These are phyloP conservation scores for Coptodon bakossiorum DNA, from an alignment of 2,113 vertebrate species.

Conservation along the genomic window DNA sequence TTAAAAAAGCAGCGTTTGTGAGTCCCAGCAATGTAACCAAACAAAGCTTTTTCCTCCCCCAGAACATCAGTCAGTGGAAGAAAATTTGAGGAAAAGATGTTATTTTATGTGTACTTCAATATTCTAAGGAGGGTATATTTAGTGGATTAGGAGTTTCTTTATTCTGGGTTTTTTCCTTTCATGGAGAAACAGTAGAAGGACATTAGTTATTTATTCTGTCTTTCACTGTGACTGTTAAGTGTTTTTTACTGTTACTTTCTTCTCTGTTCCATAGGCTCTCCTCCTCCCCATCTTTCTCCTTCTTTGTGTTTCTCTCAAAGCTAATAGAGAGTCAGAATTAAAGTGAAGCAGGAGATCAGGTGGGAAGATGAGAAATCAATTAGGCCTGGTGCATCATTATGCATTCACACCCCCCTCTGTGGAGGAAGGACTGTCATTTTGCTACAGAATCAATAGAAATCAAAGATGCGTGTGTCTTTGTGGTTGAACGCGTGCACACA, in stretches of 20 bases:
- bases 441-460: conserved; percentile 64
- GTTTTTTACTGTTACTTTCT: background rate
- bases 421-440: conserved; percentile 35
- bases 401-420: conserved; percentile 34
- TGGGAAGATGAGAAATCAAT: conserved; percentile 72
- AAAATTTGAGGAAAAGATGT: background rate
- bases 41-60: background rate
- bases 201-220: background rate
- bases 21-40: background rate
- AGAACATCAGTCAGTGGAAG: background rate
- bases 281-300: background rate
- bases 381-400: conserved; percentile 57
- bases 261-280: background rate
- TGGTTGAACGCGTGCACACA: background rate
- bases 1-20: background rate
- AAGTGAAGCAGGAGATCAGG: conserved; percentile 42
- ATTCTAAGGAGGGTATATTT: background rate
- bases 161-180: background rate
- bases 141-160: background rate
- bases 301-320: background rate
- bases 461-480: conserved; percentile 25
- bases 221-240: background rate
- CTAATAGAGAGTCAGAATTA: conserved; percentile 44
- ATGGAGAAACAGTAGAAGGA: background rate
- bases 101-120: background rate